phyloP scores from a whole-genome alignment of 1,140 invertebrate genomes.

The Bombus haemorrhoidalis region DNA sequence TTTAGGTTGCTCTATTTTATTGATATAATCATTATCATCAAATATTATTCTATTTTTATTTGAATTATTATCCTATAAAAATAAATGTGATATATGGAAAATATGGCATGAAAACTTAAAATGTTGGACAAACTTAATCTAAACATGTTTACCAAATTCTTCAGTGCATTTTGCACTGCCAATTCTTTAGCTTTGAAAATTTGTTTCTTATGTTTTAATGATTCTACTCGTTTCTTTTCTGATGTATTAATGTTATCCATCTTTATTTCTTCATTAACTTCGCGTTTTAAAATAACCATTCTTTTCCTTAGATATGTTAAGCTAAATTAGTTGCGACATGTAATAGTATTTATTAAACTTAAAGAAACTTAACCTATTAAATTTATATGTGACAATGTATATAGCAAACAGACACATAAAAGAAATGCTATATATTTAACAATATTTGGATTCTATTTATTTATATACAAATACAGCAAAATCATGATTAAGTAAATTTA shows the following conservation, averaged over 20 bases:
- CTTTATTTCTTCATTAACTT: slow-evolving; percentile 44
- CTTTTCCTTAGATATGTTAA: neutral
- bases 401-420: too few relatives aligned
- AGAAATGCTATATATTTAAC: too few relatives aligned
- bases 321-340: neutral
- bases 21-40: slow-evolving; percentile 78
- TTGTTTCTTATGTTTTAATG: slow-evolving; percentile 83
- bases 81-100: slow-evolving; percentile 19
- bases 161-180: slow-evolving; percentile 83
- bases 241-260: slow-evolving; percentile 68
- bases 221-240: slow-evolving; percentile 84
- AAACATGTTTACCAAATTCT: slow-evolving; percentile 79
- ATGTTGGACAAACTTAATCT: neutral
- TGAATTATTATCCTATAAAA: slow-evolving; percentile 81
- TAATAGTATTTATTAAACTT: neutral
- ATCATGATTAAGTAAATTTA: too few relatives aligned
- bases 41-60: slow-evolving; percentile 84
- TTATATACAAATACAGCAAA: too few relatives aligned
- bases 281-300: neutral
- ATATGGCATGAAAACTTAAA: neutral
- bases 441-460: too few relatives aligned
- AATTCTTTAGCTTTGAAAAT: slow-evolving; percentile 84
- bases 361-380: too few relatives aligned
- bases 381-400: too few relatives aligned
- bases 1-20: slow-evolving; percentile 39